Conservation (phyloP, 2,113 vertebrate genomes). For the Suricata suricatta region DNA sequence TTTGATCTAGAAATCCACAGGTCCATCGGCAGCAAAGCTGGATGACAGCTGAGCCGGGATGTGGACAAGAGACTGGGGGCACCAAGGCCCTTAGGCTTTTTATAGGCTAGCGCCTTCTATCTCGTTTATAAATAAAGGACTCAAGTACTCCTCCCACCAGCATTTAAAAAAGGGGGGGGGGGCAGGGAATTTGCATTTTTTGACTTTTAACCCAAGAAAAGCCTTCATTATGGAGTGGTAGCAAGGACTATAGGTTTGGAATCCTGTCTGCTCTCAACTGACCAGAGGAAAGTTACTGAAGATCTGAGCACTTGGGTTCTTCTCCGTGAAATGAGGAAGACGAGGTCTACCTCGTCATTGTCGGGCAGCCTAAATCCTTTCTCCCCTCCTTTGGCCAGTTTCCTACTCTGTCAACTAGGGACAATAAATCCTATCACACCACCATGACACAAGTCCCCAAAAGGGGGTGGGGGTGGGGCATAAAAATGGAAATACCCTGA, state of each 20-base stretch:
- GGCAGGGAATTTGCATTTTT: not conserved
- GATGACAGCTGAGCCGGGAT: not conserved
- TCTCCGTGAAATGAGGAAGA: not conserved
- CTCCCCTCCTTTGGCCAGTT: not conserved
- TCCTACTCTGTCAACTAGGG: not conserved
- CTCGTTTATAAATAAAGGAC: not conserved
- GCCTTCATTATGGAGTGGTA: not conserved
- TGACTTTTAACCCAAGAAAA: not conserved
- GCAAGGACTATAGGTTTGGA: not conserved
- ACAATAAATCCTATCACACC: not conserved
- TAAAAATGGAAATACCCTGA: not conserved
- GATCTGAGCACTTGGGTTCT: not conserved
- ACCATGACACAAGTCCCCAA: not conserved
- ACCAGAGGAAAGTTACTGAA: not conserved
- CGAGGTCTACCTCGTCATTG: not conserved
- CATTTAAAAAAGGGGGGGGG: not conserved
- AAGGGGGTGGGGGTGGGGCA: not conserved
- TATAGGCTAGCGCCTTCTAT: not conserved
- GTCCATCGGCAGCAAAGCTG: not conserved
- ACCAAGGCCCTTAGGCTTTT: not conserved
- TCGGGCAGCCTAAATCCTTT: not conserved
- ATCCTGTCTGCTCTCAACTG: not conserved
- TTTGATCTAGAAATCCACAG: not conserved
- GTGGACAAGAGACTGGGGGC: not conserved
- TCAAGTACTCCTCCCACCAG: not conserved